Evolutionary conservation across 1,140 invertebrate species (phyloP).

Genomic region (Aphaenogaster rudis): DNA sequence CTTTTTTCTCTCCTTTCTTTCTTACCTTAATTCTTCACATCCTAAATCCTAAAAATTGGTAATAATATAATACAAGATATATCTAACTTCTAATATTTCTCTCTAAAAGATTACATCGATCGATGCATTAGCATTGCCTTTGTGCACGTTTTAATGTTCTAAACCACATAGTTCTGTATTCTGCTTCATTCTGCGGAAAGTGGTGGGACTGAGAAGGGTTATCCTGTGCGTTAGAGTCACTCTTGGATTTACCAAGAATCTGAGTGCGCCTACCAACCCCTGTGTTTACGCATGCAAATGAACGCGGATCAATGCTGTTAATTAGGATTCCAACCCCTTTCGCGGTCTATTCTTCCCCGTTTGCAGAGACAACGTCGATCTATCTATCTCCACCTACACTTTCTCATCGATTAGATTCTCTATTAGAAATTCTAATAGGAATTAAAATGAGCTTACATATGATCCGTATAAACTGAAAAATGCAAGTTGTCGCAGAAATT

Average conservation of each 20-base stretch:
- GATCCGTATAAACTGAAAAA: neutral
- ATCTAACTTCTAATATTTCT: constrained; percentile 8
- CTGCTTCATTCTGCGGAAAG: constrained; percentile 26
- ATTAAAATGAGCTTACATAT: constrained; percentile 19
- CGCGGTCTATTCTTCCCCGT: constrained; percentile 53
- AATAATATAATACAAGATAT: constrained; percentile 9
- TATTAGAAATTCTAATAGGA: constrained; percentile 46
- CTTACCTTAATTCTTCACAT: neutral
- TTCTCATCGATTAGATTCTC: constrained; percentile 45
- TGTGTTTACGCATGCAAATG: constrained; percentile 84
- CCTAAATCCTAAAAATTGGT: neutral
- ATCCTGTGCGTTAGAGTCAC: constrained; percentile 45
- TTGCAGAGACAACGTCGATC: constrained; percentile 62
- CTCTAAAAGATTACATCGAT: neutral
- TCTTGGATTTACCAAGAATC: constrained; percentile 78
- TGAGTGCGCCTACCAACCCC: constrained; percentile 73
- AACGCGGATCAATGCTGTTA: constrained; percentile 81
- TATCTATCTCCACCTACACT: constrained; percentile 24
- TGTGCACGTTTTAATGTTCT: neutral
- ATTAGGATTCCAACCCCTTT: constrained; percentile 81
- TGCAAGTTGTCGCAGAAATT: neutral
- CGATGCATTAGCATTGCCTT: neutral
- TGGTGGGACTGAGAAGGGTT: neutral
- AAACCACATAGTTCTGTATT: neutral
- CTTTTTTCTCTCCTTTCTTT: neutral